Percentiles rank a stretch among this genome's conserved stretches.
phyloP scores from a whole-genome alignment of 2,797 vertebrate species.

The Onychomys arenicola region DNA sequence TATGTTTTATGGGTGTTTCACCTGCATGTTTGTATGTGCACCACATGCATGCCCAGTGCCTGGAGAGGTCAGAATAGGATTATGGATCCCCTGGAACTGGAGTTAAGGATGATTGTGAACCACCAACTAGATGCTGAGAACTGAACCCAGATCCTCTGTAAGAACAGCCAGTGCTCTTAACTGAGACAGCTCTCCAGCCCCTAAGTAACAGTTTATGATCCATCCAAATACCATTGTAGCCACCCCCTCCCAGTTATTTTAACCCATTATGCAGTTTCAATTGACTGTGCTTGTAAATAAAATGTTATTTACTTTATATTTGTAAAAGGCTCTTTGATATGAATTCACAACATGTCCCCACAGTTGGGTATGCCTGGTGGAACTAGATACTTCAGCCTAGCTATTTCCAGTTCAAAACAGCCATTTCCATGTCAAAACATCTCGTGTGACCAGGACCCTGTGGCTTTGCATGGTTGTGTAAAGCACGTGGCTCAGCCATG shows the following conservation, averaged over 20 bases:
- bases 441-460: no score
- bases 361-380: no score
- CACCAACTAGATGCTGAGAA: neutral
- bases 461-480: no score
- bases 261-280: slow-evolving; percentile 12
- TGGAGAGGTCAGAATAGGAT: neutral
- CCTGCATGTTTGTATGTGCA: neutral
- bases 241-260: neutral
- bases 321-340: neutral
- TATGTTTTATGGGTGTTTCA: neutral
- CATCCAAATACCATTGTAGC: neutral
- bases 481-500: no score
- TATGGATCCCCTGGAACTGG: neutral
- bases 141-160: neutral
- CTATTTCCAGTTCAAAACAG: no score
- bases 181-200: neutral
- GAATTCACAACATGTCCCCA: no score
- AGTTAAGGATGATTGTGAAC: neutral
- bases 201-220: slow-evolving; percentile 42
- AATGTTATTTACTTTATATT: slow-evolving; percentile 28
- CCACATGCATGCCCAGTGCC: neutral
- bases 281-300: slow-evolving; percentile 58
- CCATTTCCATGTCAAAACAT: no score
- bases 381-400: no score
- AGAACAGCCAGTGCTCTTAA: neutral